Percentiles rank a stretch among this genome's conserved stretches.
These are phyloP conservation scores for Porites rus DNA, from an alignment of 92 coral and sea anemone genomes.

Conservation along the genomic window DNA sequence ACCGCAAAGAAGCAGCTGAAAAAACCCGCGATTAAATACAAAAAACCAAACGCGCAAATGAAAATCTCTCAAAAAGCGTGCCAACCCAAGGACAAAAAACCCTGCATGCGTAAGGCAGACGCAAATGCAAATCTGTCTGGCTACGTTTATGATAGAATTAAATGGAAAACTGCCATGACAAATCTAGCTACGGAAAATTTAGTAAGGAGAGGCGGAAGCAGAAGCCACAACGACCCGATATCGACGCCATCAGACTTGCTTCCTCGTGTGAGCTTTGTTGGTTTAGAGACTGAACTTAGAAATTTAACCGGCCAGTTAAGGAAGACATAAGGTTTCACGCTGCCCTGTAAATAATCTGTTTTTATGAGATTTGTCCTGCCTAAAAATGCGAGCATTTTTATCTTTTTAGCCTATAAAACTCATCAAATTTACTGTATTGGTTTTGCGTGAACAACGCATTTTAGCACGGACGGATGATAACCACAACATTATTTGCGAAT, in stretches of 20 bases:
- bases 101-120: not conserved
- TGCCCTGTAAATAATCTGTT: too few species aligned
- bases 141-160: conserved; percentile 4
- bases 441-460: conserved; percentile 26
- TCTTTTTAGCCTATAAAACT: not conserved
- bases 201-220: not conserved
- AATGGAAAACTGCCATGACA: conserved; percentile 31
- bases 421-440: conserved; percentile 3
- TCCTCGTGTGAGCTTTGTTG: not conserved
- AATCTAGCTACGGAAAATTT: conserved; percentile 12
- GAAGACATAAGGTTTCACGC: too few species aligned
- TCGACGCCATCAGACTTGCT: not conserved
- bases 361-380: not conserved
- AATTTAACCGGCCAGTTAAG: not conserved
- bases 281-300: not conserved
- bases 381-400: not conserved
- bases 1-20: conserved; percentile 47
- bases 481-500: conserved; percentile 29
- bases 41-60: conserved; percentile 32
- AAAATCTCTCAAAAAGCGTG: not conserved
- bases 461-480: conserved; percentile 12
- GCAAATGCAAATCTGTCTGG: conserved; percentile 8
- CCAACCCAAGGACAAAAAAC: not conserved
- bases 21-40: conserved; percentile 18
- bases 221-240: conserved; percentile 13